These are phyloP conservation scores for Neotoxoptera formosana DNA, from an alignment of 1,140 invertebrate genomes.

Conservation along the genomic window DNA sequence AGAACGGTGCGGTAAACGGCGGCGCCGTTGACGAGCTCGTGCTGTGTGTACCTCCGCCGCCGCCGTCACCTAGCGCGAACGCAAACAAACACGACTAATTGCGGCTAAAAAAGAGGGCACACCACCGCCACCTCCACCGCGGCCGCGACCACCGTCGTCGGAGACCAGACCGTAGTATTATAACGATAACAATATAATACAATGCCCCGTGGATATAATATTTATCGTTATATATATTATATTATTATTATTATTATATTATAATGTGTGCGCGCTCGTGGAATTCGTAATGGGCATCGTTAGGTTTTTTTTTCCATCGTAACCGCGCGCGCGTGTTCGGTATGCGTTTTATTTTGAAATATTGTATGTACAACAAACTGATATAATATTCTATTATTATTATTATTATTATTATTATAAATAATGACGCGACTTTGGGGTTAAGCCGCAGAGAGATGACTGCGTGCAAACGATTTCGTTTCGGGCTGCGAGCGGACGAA, in stretches of 20 bases:
- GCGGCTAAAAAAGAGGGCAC: not conserved
- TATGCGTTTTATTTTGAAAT: not conserved
- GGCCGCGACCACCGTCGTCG: no score
- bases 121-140: not conserved
- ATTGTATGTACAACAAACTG: not conserved
- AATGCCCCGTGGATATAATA: not conserved
- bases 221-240: not conserved
- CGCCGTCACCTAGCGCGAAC: not conserved
- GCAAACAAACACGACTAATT: conserved; percentile 30
- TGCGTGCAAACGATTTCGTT: not conserved
- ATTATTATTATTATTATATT: not conserved
- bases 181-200: conserved; percentile 21
- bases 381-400: no score
- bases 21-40: not conserved
- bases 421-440: not conserved
- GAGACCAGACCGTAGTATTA: not conserved
- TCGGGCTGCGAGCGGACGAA: not conserved
- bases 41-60: not conserved
- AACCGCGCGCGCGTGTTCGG: not conserved
- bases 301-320: no score
- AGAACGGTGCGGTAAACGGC: not conserved
- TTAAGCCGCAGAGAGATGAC: conserved; percentile 10
- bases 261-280: not conserved
- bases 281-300: not conserved
- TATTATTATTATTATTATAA: no score